Conservation (phyloP, 2,888 invertebrate species). For the Drosophila demipolita region DNA sequence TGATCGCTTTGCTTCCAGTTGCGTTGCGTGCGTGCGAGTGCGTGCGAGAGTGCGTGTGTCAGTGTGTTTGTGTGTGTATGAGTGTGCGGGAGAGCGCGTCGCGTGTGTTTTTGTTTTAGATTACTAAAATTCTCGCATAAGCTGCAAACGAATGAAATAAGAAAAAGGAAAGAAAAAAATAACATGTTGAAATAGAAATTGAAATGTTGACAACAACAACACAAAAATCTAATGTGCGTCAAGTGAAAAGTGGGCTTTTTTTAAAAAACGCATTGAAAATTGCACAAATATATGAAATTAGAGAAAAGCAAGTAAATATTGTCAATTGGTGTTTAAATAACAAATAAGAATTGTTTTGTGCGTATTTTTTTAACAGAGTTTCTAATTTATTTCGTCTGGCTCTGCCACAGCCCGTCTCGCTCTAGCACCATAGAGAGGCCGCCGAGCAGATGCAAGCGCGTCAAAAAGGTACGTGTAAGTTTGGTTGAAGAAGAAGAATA, state of each 20-base stretch:
- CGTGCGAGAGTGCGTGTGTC: background rate
- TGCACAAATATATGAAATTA: constrained; percentile 21
- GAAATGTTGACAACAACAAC: constrained; percentile 59
- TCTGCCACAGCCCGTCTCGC: constrained; percentile 3
- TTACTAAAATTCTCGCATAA: constrained; percentile 62
- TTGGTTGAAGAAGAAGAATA: constrained; percentile 8
- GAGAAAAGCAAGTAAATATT: constrained; percentile 10
- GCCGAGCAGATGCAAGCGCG: constrained; percentile 49
- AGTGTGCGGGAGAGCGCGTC: constrained; percentile 21
- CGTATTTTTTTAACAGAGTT: constrained; percentile 7
- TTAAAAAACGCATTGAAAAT: constrained; percentile 31
- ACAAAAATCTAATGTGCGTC: constrained; percentile 24
- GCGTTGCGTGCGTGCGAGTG: constrained; percentile 39
- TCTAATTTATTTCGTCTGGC: constrained; percentile 4
- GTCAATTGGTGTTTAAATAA: constrained; percentile 9
- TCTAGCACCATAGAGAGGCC: constrained; percentile 1
- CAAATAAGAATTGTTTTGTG: constrained; percentile 32
- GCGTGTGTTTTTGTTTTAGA: constrained; percentile 65
- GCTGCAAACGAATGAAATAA: constrained; percentile 15
- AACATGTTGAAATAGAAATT: constrained; percentile 67
- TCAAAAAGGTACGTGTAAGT: constrained; percentile 61
- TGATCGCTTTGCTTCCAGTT: constrained; percentile 60
- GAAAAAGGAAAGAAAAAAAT: constrained; percentile 29
- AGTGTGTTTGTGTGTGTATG: constrained; percentile 2
- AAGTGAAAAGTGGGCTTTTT: constrained; percentile 42